Percentiles rank a stretch among this genome's conserved stretches.
Evolutionary conservation across 2,113 vertebrate species (phyloP).

Genomic region (Forbesichthys agassizii): DNA sequence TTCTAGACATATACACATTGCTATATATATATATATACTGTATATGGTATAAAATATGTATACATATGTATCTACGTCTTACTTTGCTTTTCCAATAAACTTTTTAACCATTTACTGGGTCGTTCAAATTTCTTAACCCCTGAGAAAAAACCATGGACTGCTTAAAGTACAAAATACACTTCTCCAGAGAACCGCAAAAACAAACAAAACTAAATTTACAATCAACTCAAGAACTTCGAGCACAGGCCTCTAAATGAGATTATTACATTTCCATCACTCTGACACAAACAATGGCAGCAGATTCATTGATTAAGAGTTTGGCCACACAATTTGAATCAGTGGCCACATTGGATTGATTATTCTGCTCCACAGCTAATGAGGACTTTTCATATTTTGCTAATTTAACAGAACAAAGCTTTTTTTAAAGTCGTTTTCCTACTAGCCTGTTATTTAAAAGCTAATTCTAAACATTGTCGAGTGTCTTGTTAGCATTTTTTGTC

Average conservation of each 20-base stretch:
- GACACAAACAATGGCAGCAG: slow-evolving; percentile 21
- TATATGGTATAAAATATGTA: slow-evolving; percentile 42
- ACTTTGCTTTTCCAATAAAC: slow-evolving; percentile 58
- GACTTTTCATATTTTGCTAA: background rate
- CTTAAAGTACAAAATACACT: slow-evolving; percentile 71
- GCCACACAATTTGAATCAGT: slow-evolving; percentile 1
- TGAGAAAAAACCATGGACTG: slow-evolving; percentile 74
- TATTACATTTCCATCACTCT: slow-evolving; percentile 38
- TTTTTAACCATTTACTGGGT: slow-evolving; percentile 54
- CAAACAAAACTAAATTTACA: slow-evolving; percentile 47
- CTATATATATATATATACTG: slow-evolving; percentile 26
- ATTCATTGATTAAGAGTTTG: slow-evolving; percentile 34
- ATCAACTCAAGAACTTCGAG: slow-evolving; percentile 45
- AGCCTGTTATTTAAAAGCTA: too few relatives aligned
- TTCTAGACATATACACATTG: slow-evolving; percentile 59
- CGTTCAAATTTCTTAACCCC: slow-evolving; percentile 64
- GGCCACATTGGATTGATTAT: slow-evolving; percentile 10
- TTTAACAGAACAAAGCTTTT: background rate
- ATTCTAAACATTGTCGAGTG: too few relatives aligned
- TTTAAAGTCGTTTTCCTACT: background rate
- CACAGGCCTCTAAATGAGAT: slow-evolving; percentile 56
- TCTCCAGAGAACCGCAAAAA: slow-evolving; percentile 52
- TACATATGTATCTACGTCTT: slow-evolving; percentile 51
- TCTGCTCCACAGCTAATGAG: slow-evolving; percentile 1
- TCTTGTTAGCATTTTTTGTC: background rate